Evolutionary conservation across 2,113 vertebrate genomes (phyloP), one percentile per base, ranked within the genome.

Genomic region (Morone saxatilis): DNA sequence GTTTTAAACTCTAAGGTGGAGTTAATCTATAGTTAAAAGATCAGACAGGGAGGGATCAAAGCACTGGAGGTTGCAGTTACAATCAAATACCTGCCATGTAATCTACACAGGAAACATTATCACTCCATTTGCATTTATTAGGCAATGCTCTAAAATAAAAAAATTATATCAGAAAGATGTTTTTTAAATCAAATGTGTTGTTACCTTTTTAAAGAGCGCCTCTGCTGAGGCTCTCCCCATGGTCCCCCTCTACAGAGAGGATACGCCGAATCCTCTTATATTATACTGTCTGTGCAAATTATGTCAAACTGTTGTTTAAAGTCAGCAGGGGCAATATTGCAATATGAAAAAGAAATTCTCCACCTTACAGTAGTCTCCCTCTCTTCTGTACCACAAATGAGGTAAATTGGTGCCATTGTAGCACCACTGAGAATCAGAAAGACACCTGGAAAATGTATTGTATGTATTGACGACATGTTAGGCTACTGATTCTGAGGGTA

Each of bases 241-340:
- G 51, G 71, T 61, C 71, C 40, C 31, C 50, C 67, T 74, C 83
- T n/a, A 53, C 81, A 90, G 86, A 88, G 78, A 84, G 80, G 22
- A 22, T 14, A 48, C 68, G 8, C 62, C 79, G 83, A 83, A 69
- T 87, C 61, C 71, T 80, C 71, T 62, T 61, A 85, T 84, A 87
- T 92, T 83, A 78, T 77, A 61, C 89, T 91, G 85, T 91, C 93
- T 92, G 54, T 86, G 84, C 89, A 87, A 92, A 94, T 91, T 88
- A 94, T 87, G 85, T 86, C 93, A 92, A 86, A 89, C 84, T 77
- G 81, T 89, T 90, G 92, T 94, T 94, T 88, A 81, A 84, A 85
- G 84, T 90, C 93, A 89, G 76, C 73, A 47, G 86, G 78, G 86
- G 91, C 76, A 82, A 86, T 68, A 67, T 69, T 1, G 36, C 13